These are phyloP conservation scores for Pedetes capensis DNA, from an alignment of 2,113 vertebrate species.

Conservation along the genomic window DNA sequence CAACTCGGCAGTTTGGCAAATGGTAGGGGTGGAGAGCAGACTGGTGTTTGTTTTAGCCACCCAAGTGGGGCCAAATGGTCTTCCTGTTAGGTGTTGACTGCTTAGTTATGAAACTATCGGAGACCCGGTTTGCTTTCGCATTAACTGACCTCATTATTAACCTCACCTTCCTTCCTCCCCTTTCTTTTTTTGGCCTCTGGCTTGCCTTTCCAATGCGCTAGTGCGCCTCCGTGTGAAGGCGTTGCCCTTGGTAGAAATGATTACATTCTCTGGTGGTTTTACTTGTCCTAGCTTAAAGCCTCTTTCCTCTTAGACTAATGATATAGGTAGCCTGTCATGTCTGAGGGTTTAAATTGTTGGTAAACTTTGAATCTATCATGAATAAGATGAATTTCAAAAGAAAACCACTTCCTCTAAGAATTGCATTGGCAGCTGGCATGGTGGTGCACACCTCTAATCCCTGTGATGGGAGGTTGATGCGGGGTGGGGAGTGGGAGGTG, in stretches of 20 bases:
- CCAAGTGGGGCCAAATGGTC: not conserved
- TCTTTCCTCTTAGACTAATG: not conserved
- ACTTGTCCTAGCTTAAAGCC: not conserved
- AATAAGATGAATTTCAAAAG: slow-evolving; percentile 22
- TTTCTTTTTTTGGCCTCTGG: slow-evolving; percentile 3
- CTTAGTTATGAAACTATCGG: not conserved
- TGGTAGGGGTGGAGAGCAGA: not conserved
- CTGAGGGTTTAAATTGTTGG: slow-evolving; percentile 26
- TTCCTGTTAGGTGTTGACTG: slow-evolving; percentile 18
- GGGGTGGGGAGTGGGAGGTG: no score
- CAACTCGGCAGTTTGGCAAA: not conserved
- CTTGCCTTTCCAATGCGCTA: not conserved
- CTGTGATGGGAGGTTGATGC: no score
- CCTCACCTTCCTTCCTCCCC: not conserved
- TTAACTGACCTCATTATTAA: not conserved
- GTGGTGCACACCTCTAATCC: no score
- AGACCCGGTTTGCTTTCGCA: not conserved
- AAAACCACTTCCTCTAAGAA: slow-evolving; percentile 45
- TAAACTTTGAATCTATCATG: slow-evolving; percentile 34
- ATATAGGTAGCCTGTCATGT: not conserved
- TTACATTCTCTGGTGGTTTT: not conserved
- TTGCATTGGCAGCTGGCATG: not conserved
- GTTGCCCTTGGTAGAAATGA: not conserved
- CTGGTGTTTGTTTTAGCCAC: not conserved
- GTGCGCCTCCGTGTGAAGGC: not conserved